Percentiles rank a stretch among this genome's conserved stretches.
These are phyloP conservation scores for Sebastes vulpes DNA, from an alignment of 2,797 vertebrate genomes.

Conservation along the genomic window DNA sequence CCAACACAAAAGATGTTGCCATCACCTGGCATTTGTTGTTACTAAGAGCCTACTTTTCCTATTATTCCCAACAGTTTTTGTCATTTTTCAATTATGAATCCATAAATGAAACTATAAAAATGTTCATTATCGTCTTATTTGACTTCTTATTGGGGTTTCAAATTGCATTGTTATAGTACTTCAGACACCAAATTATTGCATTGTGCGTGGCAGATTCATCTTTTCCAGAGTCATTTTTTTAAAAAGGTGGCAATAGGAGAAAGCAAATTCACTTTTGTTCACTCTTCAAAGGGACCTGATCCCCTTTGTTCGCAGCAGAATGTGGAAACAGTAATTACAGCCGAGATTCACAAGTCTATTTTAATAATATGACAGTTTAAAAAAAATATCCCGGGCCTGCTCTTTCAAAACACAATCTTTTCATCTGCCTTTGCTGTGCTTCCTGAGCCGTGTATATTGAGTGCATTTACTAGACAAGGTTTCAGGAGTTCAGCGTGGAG, in stretches of 20 bases:
- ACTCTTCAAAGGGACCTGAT: constrained; percentile 24
- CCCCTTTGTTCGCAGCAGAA: constrained; percentile 49
- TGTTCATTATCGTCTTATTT: constrained; percentile 6
- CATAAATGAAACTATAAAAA: constrained; percentile 4
- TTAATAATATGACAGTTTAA: constrained; percentile 40
- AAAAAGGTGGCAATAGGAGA: neutral
- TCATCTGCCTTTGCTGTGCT: constrained; percentile 17
- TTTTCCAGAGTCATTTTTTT: constrained; percentile 26
- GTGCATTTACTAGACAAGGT: constrained; percentile 3
- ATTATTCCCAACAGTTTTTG: neutral
- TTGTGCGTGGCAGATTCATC: constrained; percentile 16
- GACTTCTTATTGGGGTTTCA: constrained; percentile 3
- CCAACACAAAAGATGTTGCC: neutral
- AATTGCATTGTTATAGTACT: constrained; percentile 24
- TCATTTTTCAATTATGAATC: constrained; percentile 16
- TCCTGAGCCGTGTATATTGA: neutral
- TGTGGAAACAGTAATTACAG: constrained; percentile 52
- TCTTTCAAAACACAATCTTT: constrained; percentile 33
- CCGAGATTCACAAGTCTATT: constrained; percentile 20
- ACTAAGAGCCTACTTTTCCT: neutral
- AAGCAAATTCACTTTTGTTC: constrained; percentile 22
- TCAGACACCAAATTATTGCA: constrained; percentile 10
- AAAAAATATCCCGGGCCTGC: constrained; percentile 4
- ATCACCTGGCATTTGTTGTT: neutral
- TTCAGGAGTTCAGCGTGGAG: neutral